Evolutionary conservation across 2,113 vertebrate species (phyloP).

Genomic region (Trogon surrucura): DNA sequence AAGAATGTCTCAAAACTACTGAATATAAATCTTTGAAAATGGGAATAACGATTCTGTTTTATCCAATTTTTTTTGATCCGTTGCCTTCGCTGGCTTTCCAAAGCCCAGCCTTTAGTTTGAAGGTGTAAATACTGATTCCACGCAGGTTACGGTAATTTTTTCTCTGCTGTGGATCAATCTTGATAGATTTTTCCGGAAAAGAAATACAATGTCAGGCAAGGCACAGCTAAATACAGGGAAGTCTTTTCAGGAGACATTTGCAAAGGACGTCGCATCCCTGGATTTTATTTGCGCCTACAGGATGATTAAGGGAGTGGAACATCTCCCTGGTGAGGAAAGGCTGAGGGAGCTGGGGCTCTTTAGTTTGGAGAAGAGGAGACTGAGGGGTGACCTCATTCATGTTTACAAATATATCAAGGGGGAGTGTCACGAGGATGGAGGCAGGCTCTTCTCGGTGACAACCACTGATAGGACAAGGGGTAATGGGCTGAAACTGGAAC

Average conservation of each 20-base stretch:
- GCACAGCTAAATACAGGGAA: constrained; percentile 31
- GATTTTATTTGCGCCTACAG: not conserved
- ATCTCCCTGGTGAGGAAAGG: too few relatives aligned
- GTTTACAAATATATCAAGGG: too few relatives aligned
- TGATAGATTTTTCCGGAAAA: not conserved
- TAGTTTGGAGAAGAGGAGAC: too few relatives aligned
- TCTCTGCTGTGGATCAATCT: not conserved
- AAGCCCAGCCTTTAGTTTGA: not conserved
- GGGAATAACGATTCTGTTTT: not conserved
- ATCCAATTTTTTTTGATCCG: not conserved
- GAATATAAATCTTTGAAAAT: not conserved
- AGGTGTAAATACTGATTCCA: not conserved
- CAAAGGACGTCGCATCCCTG: not conserved
- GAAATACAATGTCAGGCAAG: constrained; percentile 15
- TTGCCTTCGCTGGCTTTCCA: not conserved
- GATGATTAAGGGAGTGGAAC: too few relatives aligned
- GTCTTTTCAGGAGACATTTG: not conserved
- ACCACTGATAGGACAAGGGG: too few relatives aligned
- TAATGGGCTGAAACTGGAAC: too few relatives aligned
- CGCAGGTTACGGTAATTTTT: not conserved
- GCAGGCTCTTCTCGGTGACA: too few relatives aligned
- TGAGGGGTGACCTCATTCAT: too few relatives aligned
- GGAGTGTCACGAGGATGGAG: too few relatives aligned
- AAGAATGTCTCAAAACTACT: not conserved
- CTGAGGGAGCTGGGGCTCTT: too few relatives aligned